These are phyloP conservation scores for Nomada ferruginata DNA, from an alignment of 2,888 invertebrate genomes.

Conservation along the genomic window DNA sequence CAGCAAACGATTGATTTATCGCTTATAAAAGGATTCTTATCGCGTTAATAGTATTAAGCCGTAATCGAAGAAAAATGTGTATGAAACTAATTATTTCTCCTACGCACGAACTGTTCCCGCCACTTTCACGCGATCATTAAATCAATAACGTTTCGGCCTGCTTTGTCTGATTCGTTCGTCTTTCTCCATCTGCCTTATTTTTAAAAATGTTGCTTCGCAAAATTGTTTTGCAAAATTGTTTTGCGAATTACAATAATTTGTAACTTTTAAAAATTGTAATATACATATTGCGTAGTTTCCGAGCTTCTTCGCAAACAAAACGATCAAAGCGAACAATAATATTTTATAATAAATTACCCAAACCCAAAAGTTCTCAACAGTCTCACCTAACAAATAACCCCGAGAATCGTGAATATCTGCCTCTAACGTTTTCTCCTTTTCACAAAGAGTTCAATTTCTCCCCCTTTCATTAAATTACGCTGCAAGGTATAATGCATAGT, in stretches of 20 bases:
- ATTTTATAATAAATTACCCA: too few species aligned
- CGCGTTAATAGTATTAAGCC: slow-evolving; percentile 37
- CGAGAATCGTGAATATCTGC: too few species aligned
- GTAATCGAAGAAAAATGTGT: slow-evolving; percentile 34
- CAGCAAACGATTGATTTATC: slow-evolving; percentile 65
- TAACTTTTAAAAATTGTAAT: too few species aligned
- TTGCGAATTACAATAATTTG: too few species aligned
- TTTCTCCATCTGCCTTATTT: background rate
- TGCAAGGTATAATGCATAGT: background rate
- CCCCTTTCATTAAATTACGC: background rate
- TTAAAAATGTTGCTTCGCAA: too few species aligned
- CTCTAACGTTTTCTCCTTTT: background rate
- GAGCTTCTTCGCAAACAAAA: too few species aligned
- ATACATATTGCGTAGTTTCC: too few species aligned
- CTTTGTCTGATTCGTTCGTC: background rate
- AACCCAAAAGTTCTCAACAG: too few species aligned
- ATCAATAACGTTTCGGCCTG: slow-evolving; percentile 2
- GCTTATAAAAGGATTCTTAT: slow-evolving; percentile 59
- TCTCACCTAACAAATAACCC: too few species aligned
- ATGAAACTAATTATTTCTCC: slow-evolving; percentile 41
- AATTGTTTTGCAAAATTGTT: too few species aligned
- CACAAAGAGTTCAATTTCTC: background rate
- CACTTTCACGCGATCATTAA: background rate
- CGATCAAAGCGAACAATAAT: too few species aligned
- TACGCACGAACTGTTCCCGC: slow-evolving; percentile 7